Percentiles rank a stretch among this genome's conserved stretches.
Evolutionary conservation across 2,888 invertebrate genomes (phyloP).

Genomic region (Pyrochroa serraticornis): DNA sequence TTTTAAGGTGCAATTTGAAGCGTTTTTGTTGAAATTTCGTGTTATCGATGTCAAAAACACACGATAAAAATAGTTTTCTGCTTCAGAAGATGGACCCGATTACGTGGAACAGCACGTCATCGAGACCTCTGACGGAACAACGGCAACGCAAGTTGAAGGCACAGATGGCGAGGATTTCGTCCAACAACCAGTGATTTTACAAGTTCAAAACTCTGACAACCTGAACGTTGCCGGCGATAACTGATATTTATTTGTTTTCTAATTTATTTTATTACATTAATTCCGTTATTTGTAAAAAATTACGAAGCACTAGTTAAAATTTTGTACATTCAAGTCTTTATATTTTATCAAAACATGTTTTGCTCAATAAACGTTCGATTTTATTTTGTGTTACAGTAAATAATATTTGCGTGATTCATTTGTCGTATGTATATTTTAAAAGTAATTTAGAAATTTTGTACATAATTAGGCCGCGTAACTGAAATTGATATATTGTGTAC

Average conservation of each 20-base stretch:
- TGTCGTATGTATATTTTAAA: slow-evolving; percentile 5
- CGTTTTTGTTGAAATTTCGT: too few relatives aligned
- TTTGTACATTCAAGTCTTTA: slow-evolving; percentile 29
- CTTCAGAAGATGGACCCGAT: too few relatives aligned
- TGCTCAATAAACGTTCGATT: slow-evolving; percentile 29
- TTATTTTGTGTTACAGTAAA: slow-evolving; percentile 18
- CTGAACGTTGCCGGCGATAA: slow-evolving; percentile 33
- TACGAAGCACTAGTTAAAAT: slow-evolving; percentile 29
- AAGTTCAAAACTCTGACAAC: slow-evolving; percentile 30
- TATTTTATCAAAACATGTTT: slow-evolving; percentile 19
- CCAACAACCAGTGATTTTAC: slow-evolving; percentile 17
- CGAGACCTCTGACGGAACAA: background rate
- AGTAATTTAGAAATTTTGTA: slow-evolving; percentile 24
- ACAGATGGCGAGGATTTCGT: background rate
- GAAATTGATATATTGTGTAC: too few relatives aligned
- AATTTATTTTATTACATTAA: slow-evolving; percentile 35
- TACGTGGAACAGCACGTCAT: background rate
- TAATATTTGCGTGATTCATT: slow-evolving; percentile 9
- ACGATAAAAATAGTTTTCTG: too few relatives aligned
- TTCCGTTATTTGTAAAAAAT: slow-evolving; percentile 30
- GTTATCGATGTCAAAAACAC: too few relatives aligned
- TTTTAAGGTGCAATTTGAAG: too few relatives aligned
- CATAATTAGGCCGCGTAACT: slow-evolving; percentile 3
- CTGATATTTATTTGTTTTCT: slow-evolving; percentile 45
- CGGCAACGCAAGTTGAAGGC: background rate